phyloP scores from a whole-genome alignment of 2,113 vertebrate genomes.

The Amblyornis subalaris region DNA sequence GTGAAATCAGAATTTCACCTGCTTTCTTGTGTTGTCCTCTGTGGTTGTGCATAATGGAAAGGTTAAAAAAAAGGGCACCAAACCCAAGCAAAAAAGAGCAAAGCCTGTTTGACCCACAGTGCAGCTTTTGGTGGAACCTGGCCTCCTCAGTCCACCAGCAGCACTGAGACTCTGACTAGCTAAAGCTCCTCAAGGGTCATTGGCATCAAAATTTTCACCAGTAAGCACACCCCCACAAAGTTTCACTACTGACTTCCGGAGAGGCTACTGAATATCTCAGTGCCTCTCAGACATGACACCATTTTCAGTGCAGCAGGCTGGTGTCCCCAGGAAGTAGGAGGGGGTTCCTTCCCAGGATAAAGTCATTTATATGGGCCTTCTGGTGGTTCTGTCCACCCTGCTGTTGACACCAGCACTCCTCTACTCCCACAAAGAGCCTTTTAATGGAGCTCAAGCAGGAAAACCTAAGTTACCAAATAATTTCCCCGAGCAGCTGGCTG shows the following conservation, averaged over 20 bases:
- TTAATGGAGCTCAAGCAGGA: neutral
- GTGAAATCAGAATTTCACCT: neutral
- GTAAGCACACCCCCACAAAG: accelerated
- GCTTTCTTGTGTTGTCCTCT: neutral
- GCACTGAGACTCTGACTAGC: neutral
- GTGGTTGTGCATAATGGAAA: neutral
- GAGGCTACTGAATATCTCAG: neutral
- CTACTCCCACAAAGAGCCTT: neutral
- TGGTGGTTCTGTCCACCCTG: neutral
- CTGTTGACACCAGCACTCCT: neutral
- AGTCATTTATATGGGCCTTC: neutral
- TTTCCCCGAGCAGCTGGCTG: neutral
- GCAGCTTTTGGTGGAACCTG: neutral
- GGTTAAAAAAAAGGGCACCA: neutral
- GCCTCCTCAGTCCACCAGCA: accelerated
- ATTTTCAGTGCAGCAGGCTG: neutral
- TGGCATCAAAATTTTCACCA: neutral
- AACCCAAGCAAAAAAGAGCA: neutral
- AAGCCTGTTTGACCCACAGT: neutral
- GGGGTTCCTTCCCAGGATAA: neutral
- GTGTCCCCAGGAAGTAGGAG: neutral
- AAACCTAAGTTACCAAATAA: neutral
- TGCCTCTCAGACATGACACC: neutral
- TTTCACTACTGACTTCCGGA: neutral
- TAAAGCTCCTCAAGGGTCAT: neutral